Evolutionary conservation across 2,797 vertebrate genomes (phyloP).

Genomic region (Heliangelus exortis): DNA sequence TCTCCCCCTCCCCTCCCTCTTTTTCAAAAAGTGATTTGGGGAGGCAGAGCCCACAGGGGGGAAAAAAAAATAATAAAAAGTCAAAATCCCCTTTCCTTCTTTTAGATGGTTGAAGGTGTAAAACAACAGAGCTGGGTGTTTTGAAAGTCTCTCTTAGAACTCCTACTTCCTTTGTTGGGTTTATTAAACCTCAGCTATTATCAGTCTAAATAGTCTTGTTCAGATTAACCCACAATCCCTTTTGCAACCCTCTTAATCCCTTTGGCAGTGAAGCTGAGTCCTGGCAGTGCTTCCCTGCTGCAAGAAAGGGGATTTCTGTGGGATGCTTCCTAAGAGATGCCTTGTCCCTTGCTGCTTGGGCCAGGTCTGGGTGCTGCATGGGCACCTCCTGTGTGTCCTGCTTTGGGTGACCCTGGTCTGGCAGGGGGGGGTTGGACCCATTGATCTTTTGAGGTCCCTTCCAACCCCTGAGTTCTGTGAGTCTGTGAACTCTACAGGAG

Average conservation of each 20-base stretch:
- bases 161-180: neutral
- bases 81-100: neutral
- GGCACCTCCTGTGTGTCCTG: too few species aligned
- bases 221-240: neutral
- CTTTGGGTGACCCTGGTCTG: too few species aligned
- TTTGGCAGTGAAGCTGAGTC: neutral
- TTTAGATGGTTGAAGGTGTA: neutral
- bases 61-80: accelerated
- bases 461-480: too few species aligned
- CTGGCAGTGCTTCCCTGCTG: neutral
- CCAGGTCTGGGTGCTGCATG: neutral
- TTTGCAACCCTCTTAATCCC: slow-evolving; percentile 7
- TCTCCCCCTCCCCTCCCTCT: too few species aligned
- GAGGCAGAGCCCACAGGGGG: neutral
- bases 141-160: neutral
- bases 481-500: neutral
- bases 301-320: neutral
- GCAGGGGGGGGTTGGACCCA: too few species aligned
- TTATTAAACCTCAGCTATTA: neutral
- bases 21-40: neutral
- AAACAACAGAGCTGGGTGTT: neutral
- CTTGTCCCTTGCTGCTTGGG: accelerated
- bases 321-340: neutral
- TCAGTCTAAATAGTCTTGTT: neutral
- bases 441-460: too few species aligned